Percentiles rank a stretch among this genome's conserved stretches.
phyloP scores from a whole-genome alignment of 1,140 invertebrate genomes.

The Drosophila watanabei region DNA sequence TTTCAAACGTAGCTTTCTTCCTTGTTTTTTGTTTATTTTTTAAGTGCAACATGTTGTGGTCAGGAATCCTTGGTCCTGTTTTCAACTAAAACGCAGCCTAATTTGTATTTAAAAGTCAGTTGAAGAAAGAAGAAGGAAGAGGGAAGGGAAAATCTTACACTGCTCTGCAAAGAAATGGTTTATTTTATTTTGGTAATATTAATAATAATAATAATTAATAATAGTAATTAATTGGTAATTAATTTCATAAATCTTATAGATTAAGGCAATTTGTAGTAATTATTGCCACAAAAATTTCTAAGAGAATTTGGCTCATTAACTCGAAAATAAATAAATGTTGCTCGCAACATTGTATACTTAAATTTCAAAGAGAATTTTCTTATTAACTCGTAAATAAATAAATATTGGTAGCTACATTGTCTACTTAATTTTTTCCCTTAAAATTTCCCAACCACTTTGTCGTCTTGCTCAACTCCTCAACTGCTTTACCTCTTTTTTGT shows the following conservation, averaged over 20 bases:
- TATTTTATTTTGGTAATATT: too few relatives aligned
- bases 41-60: slow-evolving; percentile 17
- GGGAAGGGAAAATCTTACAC: neutral
- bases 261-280: too few relatives aligned
- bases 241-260: too few relatives aligned
- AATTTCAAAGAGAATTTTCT: too few relatives aligned
- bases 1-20: neutral
- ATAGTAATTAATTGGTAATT: too few relatives aligned
- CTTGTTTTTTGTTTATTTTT: slow-evolving; percentile 15
- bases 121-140: neutral
- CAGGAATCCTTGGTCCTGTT: neutral
- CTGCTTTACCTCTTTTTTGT: slow-evolving; percentile 36
- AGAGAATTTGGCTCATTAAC: too few relatives aligned
- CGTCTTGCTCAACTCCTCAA: neutral
- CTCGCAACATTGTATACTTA: too few relatives aligned
- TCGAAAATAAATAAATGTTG: neutral
- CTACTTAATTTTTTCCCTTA: too few relatives aligned
- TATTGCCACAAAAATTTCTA: too few relatives aligned
- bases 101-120: slow-evolving; percentile 22
- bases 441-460: neutral
- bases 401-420: too few relatives aligned
- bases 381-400: too few relatives aligned
- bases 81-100: neutral
- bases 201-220: too few relatives aligned
- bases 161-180: neutral